A percentile compares a stretch with the other conserved stretches of the same genome.
phyloP scores from a whole-genome alignment of 2,113 vertebrate genomes.

The Aegotheles bennettii region DNA sequence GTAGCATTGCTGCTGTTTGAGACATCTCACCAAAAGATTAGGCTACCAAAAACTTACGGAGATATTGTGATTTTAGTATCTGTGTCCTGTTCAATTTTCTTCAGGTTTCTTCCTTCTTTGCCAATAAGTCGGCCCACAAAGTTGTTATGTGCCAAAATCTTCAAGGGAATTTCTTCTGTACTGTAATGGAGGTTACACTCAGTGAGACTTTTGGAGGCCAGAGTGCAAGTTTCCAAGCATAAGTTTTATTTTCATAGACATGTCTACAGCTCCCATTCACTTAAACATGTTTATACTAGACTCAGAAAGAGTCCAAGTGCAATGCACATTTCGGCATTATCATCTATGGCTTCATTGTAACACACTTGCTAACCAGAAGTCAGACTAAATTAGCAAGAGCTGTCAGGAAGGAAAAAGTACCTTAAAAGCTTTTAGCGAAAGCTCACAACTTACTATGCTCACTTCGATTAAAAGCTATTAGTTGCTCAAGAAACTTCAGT shows the following conservation, averaged over 20 bases:
- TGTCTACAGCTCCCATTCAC: not conserved
- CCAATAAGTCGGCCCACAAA: slow-evolving; percentile 97
- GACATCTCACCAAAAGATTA: not conserved
- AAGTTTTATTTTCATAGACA: not conserved
- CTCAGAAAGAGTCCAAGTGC: not conserved
- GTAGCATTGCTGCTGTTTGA: not conserved
- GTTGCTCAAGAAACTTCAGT: not conserved
- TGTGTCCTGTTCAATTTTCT: slow-evolving; percentile 97
- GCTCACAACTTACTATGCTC: not conserved
- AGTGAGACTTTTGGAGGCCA: not conserved
- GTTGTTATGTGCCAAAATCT: slow-evolving; percentile 98
- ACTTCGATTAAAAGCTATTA: not conserved
- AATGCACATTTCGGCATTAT: not conserved
- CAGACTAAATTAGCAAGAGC: not conserved
- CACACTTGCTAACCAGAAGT: not conserved
- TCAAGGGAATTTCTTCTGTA: slow-evolving; percentile 96
- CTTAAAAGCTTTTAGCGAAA: not conserved
- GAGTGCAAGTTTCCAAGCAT: not conserved
- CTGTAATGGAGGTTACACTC: slow-evolving; percentile 67
- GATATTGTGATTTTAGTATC: slow-evolving; percentile 99
- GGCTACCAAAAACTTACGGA: slow-evolving; percentile 78
- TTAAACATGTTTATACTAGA: not conserved
- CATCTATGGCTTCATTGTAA: not conserved
- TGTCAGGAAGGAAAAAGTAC: not conserved
- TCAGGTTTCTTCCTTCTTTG: slow-evolving; percentile 96